A percentile compares a stretch with the other conserved stretches of the same genome.
These are phyloP conservation scores for Nannoperca obscura DNA, from an alignment of 2,797 vertebrate species.

Conservation along the genomic window DNA sequence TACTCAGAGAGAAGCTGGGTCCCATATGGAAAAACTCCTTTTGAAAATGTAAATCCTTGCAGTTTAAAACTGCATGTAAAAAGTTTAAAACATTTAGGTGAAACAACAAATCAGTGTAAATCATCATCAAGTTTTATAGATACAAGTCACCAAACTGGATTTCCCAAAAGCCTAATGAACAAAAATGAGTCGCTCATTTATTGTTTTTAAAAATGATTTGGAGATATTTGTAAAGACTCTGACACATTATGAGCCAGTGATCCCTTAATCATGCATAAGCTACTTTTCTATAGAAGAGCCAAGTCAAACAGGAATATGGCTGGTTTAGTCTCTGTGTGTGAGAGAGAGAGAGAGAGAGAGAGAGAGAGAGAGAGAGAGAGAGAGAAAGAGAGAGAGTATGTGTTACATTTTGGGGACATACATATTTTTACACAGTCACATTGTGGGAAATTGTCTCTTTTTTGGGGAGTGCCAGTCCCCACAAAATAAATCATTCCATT, in stretches of 20 bases:
- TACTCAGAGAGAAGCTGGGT: constrained; percentile 1
- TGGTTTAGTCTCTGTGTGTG: background rate
- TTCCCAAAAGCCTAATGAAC: no score
- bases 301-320: background rate
- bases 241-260: background rate
- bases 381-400: background rate
- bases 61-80: background rate
- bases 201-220: background rate
- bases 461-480: background rate
- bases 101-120: background rate
- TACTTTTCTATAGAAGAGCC: background rate
- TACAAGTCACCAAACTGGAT: background rate
- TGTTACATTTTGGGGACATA: background rate
- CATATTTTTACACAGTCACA: background rate
- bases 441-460: background rate
- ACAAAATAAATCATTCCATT: background rate
- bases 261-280: background rate
- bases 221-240: background rate
- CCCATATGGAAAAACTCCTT: constrained; percentile 4
- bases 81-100: background rate
- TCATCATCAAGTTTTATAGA: background rate
- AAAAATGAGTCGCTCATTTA: background rate
- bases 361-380: no score
- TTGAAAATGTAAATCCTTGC: constrained; percentile 1
- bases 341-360: no score